Percentiles rank a stretch among this genome's conserved stretches.
Conservation (phyloP, 2,888 invertebrate genomes). For the Drosophila anceps region DNA sequence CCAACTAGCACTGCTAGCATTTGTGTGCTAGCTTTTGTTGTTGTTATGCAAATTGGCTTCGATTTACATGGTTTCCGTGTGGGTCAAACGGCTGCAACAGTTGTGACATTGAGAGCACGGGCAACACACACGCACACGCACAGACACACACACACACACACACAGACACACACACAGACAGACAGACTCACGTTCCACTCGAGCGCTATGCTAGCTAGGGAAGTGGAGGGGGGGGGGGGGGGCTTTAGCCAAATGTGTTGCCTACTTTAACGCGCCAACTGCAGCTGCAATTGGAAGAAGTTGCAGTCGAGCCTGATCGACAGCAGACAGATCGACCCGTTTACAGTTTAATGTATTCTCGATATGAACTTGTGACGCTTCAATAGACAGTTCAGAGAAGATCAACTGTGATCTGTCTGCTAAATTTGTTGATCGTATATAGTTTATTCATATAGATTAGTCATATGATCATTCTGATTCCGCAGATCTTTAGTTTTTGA, state of each 20-base stretch:
- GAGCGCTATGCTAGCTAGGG: constrained; percentile 5
- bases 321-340: neutral
- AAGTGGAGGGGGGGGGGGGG: no score
- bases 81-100: constrained; percentile 39
- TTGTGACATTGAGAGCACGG: constrained; percentile 24
- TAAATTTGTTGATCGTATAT: no score
- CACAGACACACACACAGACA: no score
- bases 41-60: constrained; percentile 38
- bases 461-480: no score
- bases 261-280: constrained; percentile 42
- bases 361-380: no score
- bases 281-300: no score
- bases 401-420: no score
- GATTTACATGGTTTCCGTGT: constrained; percentile 10
- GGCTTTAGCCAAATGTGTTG: constrained; percentile 20
- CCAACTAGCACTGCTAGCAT: neutral
- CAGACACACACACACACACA: neutral
- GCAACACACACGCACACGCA: neutral
- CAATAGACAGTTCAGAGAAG: no score
- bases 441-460: no score
- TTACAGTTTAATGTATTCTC: no score
- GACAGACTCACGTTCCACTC: constrained; percentile 10
- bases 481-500: no score
- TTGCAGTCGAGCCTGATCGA: neutral
- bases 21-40: neutral